Conservation (phyloP, 2,113 vertebrate species). For the Propithecus coquereli region DNA sequence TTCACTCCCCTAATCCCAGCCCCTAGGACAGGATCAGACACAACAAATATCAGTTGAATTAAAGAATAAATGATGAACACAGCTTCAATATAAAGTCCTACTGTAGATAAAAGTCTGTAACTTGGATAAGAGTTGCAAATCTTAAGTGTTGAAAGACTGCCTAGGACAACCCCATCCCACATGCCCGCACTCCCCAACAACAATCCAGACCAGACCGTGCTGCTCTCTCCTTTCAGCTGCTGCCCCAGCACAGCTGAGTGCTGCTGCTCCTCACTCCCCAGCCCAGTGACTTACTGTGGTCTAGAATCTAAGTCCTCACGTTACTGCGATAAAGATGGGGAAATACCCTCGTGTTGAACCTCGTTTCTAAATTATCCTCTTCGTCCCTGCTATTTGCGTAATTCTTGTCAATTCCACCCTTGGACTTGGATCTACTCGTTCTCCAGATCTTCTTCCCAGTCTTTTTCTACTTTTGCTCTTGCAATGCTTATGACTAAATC, state of each 20-base stretch:
- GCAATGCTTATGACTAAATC: background rate
- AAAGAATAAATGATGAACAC: conserved; percentile 13
- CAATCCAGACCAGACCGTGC: background rate
- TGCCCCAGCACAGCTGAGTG: background rate
- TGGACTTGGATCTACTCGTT: background rate
- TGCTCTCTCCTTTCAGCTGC: background rate
- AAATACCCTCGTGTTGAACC: background rate
- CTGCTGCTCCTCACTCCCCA: background rate
- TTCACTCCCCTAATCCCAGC: background rate
- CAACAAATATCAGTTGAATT: background rate
- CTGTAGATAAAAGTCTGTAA: background rate
- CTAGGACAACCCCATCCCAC: background rate
- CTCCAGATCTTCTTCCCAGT: background rate
- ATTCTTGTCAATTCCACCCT: background rate
- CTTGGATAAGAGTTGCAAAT: background rate
- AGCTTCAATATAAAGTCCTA: background rate
- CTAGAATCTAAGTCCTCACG: background rate
- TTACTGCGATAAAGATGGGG: background rate
- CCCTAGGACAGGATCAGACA: background rate
- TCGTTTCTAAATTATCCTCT: background rate
- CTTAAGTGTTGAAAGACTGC: background rate
- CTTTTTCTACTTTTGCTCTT: background rate
- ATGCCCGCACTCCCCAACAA: background rate
- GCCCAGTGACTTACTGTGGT: background rate
- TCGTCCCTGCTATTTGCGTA: background rate